Evolutionary conservation across 2,888 invertebrate species (phyloP), one percentile per base, ranked within the genome.

Genomic region (Hydroisotoma schaefferi): DNA sequence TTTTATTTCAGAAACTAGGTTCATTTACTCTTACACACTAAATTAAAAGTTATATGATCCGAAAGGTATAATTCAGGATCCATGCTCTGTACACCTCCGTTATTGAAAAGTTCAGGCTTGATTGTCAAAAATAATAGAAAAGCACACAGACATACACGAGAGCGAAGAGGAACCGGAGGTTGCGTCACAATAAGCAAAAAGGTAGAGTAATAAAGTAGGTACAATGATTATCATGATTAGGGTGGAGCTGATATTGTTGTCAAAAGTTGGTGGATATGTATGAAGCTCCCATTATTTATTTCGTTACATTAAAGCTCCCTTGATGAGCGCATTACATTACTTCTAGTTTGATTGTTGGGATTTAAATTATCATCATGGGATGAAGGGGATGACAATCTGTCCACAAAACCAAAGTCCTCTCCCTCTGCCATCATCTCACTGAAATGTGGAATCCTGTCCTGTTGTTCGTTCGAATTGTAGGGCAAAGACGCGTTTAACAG

Each of bases 101-200:
- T 40, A 40, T 40, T 40, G 40, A 40, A 40, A 40, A 40, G 40
- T 40, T 40, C 40, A 40, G n/a, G 40, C 40, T 40, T 40, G 40
- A 40, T 40, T 40, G 40, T 40, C 40, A 40, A 40, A 40, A 40
- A 40, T 40, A 40, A 40, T 40, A 40, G 40, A 40, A 33, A 10
- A n/a, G n/a, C n/a, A n/a, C n/a, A n/a, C n/a, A n/a, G n/a, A n/a
- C n/a, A n/a, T n/a, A n/a, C n/a, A n/a, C n/a, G n/a, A n/a, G n/a
- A n/a, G n/a, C n/a, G n/a, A 33, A 46, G 12, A 46, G 46, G 46
- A 46, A 46, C 46, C 46, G 46, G 46, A 46, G 20, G n/a, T 46
- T 46, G 46, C 46, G 26, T 46, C 22, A 46, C 20, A 33, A 33
- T 10, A 33, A n/a, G 8, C 33, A 33, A 15, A 4, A 15, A 40